Base-by-base conservation (phyloP, 37 sponge, comb jelly and placozoan genomes). In the Theonella swinhoei region DNA sequence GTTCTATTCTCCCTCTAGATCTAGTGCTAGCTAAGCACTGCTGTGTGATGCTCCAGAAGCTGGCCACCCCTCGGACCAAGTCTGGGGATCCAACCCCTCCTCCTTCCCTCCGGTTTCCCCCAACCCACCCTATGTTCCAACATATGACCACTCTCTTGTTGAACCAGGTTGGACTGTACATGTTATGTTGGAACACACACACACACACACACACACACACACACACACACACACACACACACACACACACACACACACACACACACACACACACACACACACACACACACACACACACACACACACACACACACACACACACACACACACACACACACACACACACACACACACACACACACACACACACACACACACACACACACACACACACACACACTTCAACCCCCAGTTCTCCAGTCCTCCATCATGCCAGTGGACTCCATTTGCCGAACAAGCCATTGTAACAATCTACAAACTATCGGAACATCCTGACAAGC, bases 391-490 rank as follows among this genome's bases (percentile, higher is more conserved):
- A n/a, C n/a, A n/a, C n/a, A n/a, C n/a, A n/a, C n/a, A n/a, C 54
- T 47, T 14, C 14, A 7, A 14, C 54, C 14, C 54, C 14, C 54
- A 47, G 54, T 47, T 47, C 14, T 47, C 54, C 7, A 47, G 54
- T 47, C 54, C 54, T 47, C 14, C 54, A 7, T 47, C 60, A 35
- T 66, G 37, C 20, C 89, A 84, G 31, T 97, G 98, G 98, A 61
- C 40, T 0, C 85, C 91, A 4, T 70, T 97, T 61, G 91, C 91
- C 4, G 93, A 95, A 47, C 88, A 97, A 54, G 98, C 95, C 7
- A 81, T 97, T 31, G 75, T 40, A n/a, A 47, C 90, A 2, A 70
- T 94, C 42, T 97, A 89, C 76, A 25, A 8, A 0, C 80, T 94
- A 74, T 80, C 93, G 14, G 87, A 88, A 7, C 80, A 84, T 2